phyloP scores from a whole-genome alignment of 1,140 invertebrate genomes.

The Heliconius eleuchia region DNA sequence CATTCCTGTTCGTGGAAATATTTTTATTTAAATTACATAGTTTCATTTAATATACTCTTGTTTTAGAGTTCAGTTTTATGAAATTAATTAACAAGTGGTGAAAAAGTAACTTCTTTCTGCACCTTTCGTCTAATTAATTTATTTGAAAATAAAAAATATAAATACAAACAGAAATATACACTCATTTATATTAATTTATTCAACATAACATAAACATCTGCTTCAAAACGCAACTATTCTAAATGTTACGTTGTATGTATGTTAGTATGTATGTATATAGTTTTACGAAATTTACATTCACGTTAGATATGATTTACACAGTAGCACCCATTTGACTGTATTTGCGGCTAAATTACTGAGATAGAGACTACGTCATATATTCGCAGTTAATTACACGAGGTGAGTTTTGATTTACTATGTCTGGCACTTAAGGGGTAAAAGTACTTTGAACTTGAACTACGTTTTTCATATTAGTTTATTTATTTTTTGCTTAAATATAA shows the following conservation, averaged over 20 bases:
- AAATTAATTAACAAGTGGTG: no score
- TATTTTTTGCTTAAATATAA: not conserved
- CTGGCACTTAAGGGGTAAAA: constrained; percentile 1
- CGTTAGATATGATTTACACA: constrained; percentile 2
- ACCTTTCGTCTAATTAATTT: no score
- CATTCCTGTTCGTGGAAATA: no score
- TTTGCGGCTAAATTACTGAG: constrained; percentile 13
- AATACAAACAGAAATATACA: not conserved
- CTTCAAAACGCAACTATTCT: not conserved
- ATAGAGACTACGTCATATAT: constrained; percentile 12
- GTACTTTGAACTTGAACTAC: not conserved
- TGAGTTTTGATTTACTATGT: constrained; percentile 12
- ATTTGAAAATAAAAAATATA: not conserved
- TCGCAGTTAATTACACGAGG: constrained; percentile 12
- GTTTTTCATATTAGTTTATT: not conserved
- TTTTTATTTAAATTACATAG: no score
- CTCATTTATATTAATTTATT: not conserved
- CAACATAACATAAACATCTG: not conserved
- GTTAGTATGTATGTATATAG: not conserved
- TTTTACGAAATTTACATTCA: not conserved
- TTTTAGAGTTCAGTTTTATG: no score
- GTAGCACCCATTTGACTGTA: constrained; percentile 9
- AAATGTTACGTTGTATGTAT: not conserved
- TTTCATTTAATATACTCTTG: no score
- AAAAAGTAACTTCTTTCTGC: no score